Percentiles rank a stretch among this genome's conserved stretches.
These are phyloP conservation scores for Halichondria panicea DNA, from an alignment of 37 sponge, comb jelly and placozoan genomes.

Conservation along the genomic window DNA sequence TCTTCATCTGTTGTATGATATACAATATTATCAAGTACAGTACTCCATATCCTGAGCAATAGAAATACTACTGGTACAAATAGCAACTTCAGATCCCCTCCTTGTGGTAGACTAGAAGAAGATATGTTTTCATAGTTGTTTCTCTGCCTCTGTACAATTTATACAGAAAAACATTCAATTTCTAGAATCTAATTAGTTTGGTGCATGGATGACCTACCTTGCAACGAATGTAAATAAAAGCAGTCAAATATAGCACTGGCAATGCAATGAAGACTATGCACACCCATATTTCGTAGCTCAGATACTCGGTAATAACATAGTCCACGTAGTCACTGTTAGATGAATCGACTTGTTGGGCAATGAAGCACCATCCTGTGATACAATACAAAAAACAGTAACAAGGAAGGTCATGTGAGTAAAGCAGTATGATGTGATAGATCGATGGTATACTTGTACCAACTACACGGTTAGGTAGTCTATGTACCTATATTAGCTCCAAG, in stretches of 20 bases:
- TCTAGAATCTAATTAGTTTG: too few relatives aligned
- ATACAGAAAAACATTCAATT: too few relatives aligned
- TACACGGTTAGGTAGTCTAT: too few relatives aligned
- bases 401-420: too few relatives aligned
- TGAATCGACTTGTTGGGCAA: neutral
- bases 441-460: too few relatives aligned
- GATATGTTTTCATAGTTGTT: too few relatives aligned
- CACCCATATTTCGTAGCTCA: constrained; percentile 61
- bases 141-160: too few relatives aligned
- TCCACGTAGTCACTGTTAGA: neutral
- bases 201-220: too few relatives aligned
- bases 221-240: constrained; percentile 6
- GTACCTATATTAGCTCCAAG: too few relatives aligned
- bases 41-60: constrained; percentile 60
- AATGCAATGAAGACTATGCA: constrained; percentile 40
- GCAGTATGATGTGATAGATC: too few relatives aligned
- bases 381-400: neutral
- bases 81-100: constrained; percentile 56
- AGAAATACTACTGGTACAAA: constrained; percentile 63
- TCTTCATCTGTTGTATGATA: neutral
- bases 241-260: constrained; percentile 33
- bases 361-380: constrained; percentile 52
- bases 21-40: constrained; percentile 10
- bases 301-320: neutral
- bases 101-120: too few relatives aligned